Evolutionary conservation across 2,797 vertebrate genomes (phyloP), one percentile per base, ranked within the genome.

Genomic region (Pseudomugil gertrudae): DNA sequence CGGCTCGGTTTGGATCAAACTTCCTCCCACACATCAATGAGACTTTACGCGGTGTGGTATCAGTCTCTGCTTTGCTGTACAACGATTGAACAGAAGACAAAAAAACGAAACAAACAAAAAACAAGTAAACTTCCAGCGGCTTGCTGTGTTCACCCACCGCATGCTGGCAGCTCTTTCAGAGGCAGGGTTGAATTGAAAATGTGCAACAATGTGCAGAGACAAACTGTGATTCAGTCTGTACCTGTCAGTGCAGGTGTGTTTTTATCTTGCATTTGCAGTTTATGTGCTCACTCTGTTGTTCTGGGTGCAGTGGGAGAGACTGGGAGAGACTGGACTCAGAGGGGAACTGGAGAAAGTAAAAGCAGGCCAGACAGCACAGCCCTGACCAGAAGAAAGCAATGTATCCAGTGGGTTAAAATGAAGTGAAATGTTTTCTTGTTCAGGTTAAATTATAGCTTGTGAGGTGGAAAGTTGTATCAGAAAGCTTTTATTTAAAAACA

Each of bases 401-500:
- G 35, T 2, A 36, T 11, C 9, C 11, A 11, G 1, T 11, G 35
- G 35, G 35, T 13, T 36, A 17, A n/a, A 68, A 71, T 3, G 69
- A 33, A 62, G 29, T 9, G 13, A 69, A 72, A 47, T 36, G 24
- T 52, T 50, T 10, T 0, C 2, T n/a, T 17, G 15, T 40, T 56
- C 26, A 2, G 48, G 36, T 57, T 69, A 29, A 69, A 78, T 76
- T 84, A 78, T 32, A 50, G 51, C 74, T 74, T 68, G 73, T 74
- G 4, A 9, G 55, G 72, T 76, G 30, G 52, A 70, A 70, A 83
- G 47, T 60, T 45, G 71, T 67, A 72, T 79, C 66, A 74, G 67
- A 87, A 78, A 54, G 36, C 54, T 71, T 9, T 64, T 66, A 86
- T 87, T 61, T 70, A 23, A 35, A 23, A 50, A 52, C 48, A 54